Evolutionary conservation across 2,113 vertebrate genomes (phyloP), one percentile per base, ranked within the genome.

Genomic region (Dromiciops gliroides): DNA sequence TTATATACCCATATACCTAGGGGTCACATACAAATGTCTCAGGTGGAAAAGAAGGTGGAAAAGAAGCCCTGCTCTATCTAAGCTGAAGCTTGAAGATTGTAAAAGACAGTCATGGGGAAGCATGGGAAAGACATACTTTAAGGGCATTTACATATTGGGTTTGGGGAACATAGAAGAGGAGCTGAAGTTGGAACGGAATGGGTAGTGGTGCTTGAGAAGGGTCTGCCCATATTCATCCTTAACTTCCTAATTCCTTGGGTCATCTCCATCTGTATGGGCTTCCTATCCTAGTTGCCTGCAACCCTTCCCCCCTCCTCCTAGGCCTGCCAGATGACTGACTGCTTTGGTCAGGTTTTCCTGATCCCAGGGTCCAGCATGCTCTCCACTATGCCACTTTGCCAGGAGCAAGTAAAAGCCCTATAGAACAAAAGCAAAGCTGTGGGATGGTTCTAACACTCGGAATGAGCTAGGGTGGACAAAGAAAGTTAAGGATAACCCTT

Each of bases 251-350:
- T 9, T 83, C 67, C 67, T 83, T 83, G 56, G 56, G 56, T 60
- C 7, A 67, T 4, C 11, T 8, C 25, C 52, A 25, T 26, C 56
- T 75, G 60, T 11, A n/a, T 14, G 60, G n/a, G 37, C 67, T 37
- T 75, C 67, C n/a, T 8, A 44, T 44, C 44, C 67, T 22, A 83
- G n/a, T 44, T 37, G 37, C 8, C 67, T 23, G n/a, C n/a, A 83
- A 22, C 5, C 52, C 67, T 93, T 31, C 93, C 50, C 91, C 53
- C 49, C 89, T 37, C 89, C 37, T 50, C 75, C 90, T 50, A 51
- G 52, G 91, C 51, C 49, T 95, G 50, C 51, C 52, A 50, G 52
- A 96, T 95, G 37, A 51, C 44, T 44, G 90, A 91, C 67, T 28
- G n/a, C n/a, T n/a, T n/a, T 51, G n/a, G n/a, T n/a, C n/a, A 67